Evolutionary conservation across 2,113 vertebrate genomes (phyloP), one percentile per base, ranked within the genome.

Genomic region (Neopipo cinnamomea): DNA sequence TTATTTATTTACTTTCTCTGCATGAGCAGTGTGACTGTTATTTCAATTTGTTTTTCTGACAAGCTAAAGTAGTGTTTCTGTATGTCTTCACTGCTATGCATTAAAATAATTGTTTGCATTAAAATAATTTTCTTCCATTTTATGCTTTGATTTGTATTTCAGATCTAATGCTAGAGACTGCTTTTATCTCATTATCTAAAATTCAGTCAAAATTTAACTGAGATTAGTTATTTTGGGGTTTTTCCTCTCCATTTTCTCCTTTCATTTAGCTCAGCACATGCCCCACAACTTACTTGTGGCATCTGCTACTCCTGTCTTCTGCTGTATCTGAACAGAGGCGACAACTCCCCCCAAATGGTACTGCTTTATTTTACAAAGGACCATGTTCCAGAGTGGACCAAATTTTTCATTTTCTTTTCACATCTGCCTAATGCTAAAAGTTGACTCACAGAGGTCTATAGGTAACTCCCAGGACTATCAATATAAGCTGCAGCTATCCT

Each of bases 1-100:
- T 58, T 77, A 56, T 91, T 88, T 94, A 49, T 88, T 94, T 79
- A 79, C 44, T 11, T 76, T 96, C 39, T 85, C 33, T 53, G 46
- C 62, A 53, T 23, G 49, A 46, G 39, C 95, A 79, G 9, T 41
- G 22, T 58, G 73, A 61, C 12, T 91, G 61, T 85, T 89, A 82
- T 55, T 85, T 16, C 22, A 39, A 19, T 94, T 83, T 91, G 28
- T 35, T 91, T 78, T 89, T 87, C 71, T 93, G 74, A 88, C 44
- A 93, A 72, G 41, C 25, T 68, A 4, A 81, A 91, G 25, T 37
- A 74, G 12, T 28, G 12, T 82, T 74, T 72, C 20, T 85, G 10
- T 78, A 63, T 1, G 1, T 52, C 52, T 78, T 85, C 49, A 79
- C 23, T 56, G 31, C 50, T 75, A 15, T 53, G n/a, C 18, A 49